A percentile compares a stretch with the other conserved stretches of the same genome.
phyloP scores from a whole-genome alignment of 2,797 vertebrate genomes.

The Brachyrhaphis roseni region DNA sequence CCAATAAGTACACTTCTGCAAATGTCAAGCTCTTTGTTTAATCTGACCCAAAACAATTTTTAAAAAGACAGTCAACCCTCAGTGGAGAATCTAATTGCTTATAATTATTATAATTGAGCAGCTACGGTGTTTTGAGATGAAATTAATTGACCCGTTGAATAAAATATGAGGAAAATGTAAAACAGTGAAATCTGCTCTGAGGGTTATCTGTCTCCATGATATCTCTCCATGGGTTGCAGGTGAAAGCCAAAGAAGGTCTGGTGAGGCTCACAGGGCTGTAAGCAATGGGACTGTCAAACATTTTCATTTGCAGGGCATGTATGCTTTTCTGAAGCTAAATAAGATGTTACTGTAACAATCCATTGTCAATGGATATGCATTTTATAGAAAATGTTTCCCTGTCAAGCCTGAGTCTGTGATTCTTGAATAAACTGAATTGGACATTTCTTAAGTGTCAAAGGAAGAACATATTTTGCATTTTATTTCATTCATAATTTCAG shows the following conservation, averaged over 20 bases:
- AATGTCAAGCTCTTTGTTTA: constrained; percentile 24
- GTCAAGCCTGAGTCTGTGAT: neutral
- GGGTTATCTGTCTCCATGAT: constrained; percentile 93
- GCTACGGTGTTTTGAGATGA: constrained; percentile 5
- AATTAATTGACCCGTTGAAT: constrained; percentile 22
- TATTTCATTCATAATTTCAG: neutral
- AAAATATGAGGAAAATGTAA: constrained; percentile 37
- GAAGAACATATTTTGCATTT: neutral
- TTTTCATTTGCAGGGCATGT: constrained; percentile 44
- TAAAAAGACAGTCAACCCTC: constrained; percentile 84
- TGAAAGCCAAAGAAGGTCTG: constrained; percentile 68
- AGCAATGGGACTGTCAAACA: constrained; percentile 57
- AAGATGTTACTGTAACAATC: constrained; percentile 8
- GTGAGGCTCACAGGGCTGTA: constrained; percentile 78
- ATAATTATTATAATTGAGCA: constrained; percentile 13
- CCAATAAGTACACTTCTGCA: constrained; percentile 6
- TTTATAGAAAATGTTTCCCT: neutral
- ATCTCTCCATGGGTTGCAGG: constrained; percentile 84
- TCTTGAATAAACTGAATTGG: neutral
- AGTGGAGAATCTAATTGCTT: constrained; percentile 49
- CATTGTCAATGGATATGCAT: neutral
- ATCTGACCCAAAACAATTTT: constrained; percentile 17
- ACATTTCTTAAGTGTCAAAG: neutral
- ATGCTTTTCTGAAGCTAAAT: constrained; percentile 15
- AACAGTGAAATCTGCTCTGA: constrained; percentile 50